phyloP scores from a whole-genome alignment of 2,113 vertebrate genomes.

The Neolamprologus ventralis region DNA sequence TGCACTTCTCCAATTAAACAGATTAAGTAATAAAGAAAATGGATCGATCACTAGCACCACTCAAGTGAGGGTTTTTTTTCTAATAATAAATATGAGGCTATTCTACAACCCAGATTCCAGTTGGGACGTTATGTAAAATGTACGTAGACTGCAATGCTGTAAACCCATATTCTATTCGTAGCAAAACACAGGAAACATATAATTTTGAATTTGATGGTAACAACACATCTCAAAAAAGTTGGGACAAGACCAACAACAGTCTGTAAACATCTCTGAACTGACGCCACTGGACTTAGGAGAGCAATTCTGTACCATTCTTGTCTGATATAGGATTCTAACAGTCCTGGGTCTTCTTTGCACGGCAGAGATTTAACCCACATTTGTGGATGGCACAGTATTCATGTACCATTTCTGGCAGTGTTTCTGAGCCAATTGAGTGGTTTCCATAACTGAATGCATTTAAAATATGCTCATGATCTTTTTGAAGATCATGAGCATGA shows the following conservation, averaged over 20 bases:
- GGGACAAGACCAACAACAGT: neutral
- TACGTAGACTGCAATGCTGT: neutral
- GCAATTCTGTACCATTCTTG: neutral
- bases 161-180: neutral
- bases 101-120: neutral
- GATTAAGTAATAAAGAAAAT: neutral
- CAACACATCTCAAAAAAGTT: neutral
- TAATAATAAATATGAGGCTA: neutral
- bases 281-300: too few species aligned
- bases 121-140: rapidly evolving
- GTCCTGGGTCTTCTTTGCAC: neutral
- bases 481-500: neutral
- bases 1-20: neutral
- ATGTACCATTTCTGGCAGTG: neutral
- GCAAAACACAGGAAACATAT: rapidly evolving
- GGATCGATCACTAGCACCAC: neutral
- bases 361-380: neutral
- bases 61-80: neutral
- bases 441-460: neutral
- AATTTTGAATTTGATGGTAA: neutral
- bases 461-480: neutral
- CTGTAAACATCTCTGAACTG: neutral
- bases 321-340: neutral
- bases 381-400: neutral
- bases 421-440: rapidly evolving